Evolutionary conservation across 2,797 vertebrate species (phyloP).

Genomic region (Chaetodon trifasciatus): DNA sequence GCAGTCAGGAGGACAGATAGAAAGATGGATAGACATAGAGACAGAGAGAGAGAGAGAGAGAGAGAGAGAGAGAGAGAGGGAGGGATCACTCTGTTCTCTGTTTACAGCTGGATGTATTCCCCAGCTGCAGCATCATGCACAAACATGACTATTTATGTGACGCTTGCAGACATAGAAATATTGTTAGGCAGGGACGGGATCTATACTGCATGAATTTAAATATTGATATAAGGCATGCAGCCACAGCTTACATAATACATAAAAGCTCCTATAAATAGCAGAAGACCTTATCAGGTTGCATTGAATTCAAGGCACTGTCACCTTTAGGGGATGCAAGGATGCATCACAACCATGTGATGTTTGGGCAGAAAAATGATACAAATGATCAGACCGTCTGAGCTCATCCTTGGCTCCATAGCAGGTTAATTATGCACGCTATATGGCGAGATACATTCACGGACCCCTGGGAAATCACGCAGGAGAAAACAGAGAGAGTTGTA

Average conservation of each 20-base stretch:
- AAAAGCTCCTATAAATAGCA: slow-evolving; percentile 55
- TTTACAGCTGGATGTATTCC: slow-evolving; percentile 77
- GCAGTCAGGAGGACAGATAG: slow-evolving; percentile 74
- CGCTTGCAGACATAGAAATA: slow-evolving; percentile 51
- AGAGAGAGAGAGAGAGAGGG: slow-evolving; percentile 34
- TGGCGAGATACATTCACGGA: slow-evolving; percentile 43
- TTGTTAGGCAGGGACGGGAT: slow-evolving; percentile 20
- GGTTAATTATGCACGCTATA: slow-evolving; percentile 24
- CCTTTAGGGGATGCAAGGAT: background rate
- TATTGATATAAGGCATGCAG: slow-evolving; percentile 47
- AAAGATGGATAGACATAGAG: slow-evolving; percentile 69
- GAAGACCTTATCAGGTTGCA: background rate
- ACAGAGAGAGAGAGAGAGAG: slow-evolving; percentile 31
- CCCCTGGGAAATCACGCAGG: background rate
- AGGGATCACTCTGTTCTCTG: slow-evolving; percentile 44
- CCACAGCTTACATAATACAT: slow-evolving; percentile 63
- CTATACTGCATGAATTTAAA: slow-evolving; percentile 61
- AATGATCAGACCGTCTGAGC: slow-evolving; percentile 21
- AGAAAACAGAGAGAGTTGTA: background rate
- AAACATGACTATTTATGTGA: slow-evolving; percentile 65
- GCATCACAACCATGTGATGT: background rate
- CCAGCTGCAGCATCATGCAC: slow-evolving; percentile 75
- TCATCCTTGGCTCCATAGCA: slow-evolving; percentile 44
- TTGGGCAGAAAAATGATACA: background rate
- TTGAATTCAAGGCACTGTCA: slow-evolving; percentile 28